Evolutionary conservation across 2,113 vertebrate genomes (phyloP).

Genomic region (Lasiurus cinereus): DNA sequence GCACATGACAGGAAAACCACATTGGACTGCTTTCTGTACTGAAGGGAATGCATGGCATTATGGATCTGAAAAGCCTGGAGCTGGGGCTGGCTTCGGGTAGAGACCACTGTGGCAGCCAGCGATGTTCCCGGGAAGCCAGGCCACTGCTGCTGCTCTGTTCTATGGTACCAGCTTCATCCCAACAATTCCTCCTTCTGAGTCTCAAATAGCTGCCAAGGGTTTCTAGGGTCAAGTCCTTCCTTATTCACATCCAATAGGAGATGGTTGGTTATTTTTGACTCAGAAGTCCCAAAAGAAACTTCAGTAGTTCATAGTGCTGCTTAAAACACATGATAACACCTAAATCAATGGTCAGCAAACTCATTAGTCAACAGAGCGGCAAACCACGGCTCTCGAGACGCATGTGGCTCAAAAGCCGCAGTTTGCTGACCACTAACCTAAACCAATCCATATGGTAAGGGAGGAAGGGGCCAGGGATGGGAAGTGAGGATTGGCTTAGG

Average conservation of each 20-base stretch:
- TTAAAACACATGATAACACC: not conserved
- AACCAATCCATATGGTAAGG: not conserved
- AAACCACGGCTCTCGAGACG: too few relatives aligned
- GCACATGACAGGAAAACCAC: not conserved
- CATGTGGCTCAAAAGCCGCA: too few relatives aligned
- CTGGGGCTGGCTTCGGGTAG: not conserved
- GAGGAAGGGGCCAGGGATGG: not conserved
- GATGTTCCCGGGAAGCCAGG: not conserved
- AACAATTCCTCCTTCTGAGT: not conserved
- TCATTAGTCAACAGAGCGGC: too few relatives aligned
- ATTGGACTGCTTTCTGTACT: not conserved
- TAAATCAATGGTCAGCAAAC: not conserved
- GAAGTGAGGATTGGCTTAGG: not conserved
- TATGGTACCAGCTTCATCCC: not conserved
- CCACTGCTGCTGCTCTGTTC: not conserved
- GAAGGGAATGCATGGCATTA: not conserved
- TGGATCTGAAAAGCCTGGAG: not conserved
- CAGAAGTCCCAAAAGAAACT: conserved; percentile 15
- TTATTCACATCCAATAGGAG: not conserved
- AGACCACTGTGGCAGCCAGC: not conserved
- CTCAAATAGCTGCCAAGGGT: not conserved
- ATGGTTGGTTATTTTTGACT: conserved; percentile 46
- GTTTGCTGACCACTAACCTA: not conserved
- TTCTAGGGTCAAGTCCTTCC: not conserved
- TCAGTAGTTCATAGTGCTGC: not conserved